Conservation (phyloP, 2,797 vertebrate species). For the Cottoperca gobio region DNA sequence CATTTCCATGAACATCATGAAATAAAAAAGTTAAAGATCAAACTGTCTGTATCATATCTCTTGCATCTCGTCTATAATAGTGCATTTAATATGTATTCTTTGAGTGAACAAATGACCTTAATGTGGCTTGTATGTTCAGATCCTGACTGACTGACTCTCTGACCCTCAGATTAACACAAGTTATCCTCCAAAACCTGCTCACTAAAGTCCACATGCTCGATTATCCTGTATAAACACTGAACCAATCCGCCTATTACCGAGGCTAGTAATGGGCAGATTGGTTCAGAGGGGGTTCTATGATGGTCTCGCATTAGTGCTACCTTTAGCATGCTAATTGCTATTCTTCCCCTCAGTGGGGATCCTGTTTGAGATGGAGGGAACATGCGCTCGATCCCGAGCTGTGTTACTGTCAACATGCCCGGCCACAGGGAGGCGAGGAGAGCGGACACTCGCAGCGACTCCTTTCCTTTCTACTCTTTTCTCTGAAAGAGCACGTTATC, state of each 20-base stretch:
- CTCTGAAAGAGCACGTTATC: background rate
- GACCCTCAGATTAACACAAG: constrained; percentile 60
- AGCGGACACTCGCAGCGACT: too few relatives aligned
- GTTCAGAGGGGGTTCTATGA: constrained; percentile 71
- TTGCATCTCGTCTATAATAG: background rate
- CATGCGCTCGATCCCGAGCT: constrained; percentile 68
- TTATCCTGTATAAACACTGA: constrained; percentile 64
- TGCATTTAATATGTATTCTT: background rate
- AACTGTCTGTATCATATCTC: background rate
- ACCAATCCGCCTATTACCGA: constrained; percentile 47
- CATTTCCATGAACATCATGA: background rate
- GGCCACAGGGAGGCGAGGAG: constrained; percentile 45
- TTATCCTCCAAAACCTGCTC: constrained; percentile 64
- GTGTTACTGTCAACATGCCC: constrained; percentile 64
- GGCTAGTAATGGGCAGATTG: constrained; percentile 57
- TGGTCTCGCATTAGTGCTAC: constrained; percentile 74
- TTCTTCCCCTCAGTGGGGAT: constrained; percentile 77
- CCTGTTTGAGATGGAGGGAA: constrained; percentile 80
- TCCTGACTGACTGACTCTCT: constrained; percentile 32
- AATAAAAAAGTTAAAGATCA: background rate
- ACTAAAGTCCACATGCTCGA: constrained; percentile 65
- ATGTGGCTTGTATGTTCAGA: constrained; percentile 6
- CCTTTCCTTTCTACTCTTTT: constrained; percentile 28
- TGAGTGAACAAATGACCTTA: background rate
- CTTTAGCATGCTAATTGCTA: constrained; percentile 86